These are phyloP conservation scores for Phallusia fumigata DNA, from an alignment of 23 tunicate species.

Conservation along the genomic window DNA sequence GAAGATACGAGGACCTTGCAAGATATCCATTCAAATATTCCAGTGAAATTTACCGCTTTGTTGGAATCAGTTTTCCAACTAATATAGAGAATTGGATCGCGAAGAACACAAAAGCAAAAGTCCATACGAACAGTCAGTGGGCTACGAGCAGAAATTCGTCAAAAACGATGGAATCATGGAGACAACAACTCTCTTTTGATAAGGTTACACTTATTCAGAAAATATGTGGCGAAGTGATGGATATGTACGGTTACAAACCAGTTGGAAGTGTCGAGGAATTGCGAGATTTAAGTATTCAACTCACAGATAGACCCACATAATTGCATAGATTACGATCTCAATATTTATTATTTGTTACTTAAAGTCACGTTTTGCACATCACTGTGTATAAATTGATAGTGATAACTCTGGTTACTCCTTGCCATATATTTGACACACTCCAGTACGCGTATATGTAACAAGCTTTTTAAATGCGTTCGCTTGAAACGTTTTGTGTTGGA, in stretches of 20 bases:
- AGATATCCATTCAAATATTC: not conserved
- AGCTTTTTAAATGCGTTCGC: too few relatives aligned
- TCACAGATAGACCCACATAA: too few relatives aligned
- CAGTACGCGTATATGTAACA: too few relatives aligned
- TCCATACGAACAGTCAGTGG: not conserved
- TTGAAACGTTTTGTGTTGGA: too few relatives aligned
- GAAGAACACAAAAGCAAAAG: not conserved
- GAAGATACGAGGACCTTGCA: not conserved
- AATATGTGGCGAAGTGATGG: not conserved
- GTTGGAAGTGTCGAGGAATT: not conserved
- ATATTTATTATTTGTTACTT: too few relatives aligned
- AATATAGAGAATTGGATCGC: not conserved
- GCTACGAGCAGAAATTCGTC: not conserved
- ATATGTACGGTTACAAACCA: not conserved
- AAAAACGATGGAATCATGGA: not conserved
- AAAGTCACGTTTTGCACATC: too few relatives aligned
- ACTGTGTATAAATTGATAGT: too few relatives aligned
- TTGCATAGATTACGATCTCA: too few relatives aligned
- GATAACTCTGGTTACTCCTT: too few relatives aligned
- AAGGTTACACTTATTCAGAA: not conserved
- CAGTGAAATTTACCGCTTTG: not conserved
- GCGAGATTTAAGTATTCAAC: not conserved
- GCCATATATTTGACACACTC: too few relatives aligned
- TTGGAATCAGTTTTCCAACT: not conserved
- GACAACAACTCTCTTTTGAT: not conserved